A percentile compares a stretch with the other conserved stretches of the same genome.
Evolutionary conservation across 2,888 invertebrate species (phyloP).

Genomic region (Conistra vaccinii): DNA sequence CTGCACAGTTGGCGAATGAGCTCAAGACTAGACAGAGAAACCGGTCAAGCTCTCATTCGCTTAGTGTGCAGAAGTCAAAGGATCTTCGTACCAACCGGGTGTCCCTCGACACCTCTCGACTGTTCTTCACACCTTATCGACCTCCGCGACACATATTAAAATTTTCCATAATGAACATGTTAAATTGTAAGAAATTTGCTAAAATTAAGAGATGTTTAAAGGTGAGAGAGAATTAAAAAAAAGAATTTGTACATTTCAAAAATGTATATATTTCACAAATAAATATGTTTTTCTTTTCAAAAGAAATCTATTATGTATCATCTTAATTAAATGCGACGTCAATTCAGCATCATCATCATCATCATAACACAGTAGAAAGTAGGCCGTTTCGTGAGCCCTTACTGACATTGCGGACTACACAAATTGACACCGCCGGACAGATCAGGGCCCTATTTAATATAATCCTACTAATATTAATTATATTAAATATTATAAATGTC

Average conservation of each 20-base stretch:
- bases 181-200: background rate
- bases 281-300: background rate
- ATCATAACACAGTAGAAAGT: background rate
- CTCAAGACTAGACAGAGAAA: too few relatives aligned
- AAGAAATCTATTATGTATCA: background rate
- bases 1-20: too few relatives aligned
- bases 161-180: background rate
- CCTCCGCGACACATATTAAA: background rate
- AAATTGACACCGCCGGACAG: too few relatives aligned
- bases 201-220: background rate
- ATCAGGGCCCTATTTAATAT: background rate
- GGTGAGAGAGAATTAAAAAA: background rate
- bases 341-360: background rate
- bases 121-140: background rate
- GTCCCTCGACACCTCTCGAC: background rate
- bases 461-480: too few relatives aligned
- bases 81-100: background rate
- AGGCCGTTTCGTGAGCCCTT: background rate
- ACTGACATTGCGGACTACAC: background rate
- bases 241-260: background rate
- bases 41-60: background rate
- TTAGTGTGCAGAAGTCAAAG: background rate
- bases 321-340: slow-evolving; percentile 11
- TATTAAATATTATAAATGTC: too few relatives aligned
- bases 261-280: slow-evolving; percentile 13